Base-by-base conservation (phyloP, 2,888 invertebrate genomes). In the Cheilosia scutellata region DNA sequence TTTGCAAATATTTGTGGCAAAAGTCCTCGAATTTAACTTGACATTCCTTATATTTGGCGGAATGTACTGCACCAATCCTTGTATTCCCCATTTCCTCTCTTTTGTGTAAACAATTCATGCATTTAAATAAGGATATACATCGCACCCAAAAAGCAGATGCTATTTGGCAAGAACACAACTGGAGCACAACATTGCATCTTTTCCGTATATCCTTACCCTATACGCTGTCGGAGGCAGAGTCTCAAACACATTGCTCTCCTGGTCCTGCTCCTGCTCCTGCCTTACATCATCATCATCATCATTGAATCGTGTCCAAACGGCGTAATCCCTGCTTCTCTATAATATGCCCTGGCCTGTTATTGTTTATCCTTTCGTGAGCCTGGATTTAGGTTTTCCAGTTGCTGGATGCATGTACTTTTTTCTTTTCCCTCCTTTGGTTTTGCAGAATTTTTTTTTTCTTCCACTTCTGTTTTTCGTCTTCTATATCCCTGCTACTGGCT, bases 361-460 rank as follows among this genome's bases (percentile, higher is more conserved):
- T 79, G 79, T 76, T 79, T 76, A 84, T 84, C 70, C 70, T 66
- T 60, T 79, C 79, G 53, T 76, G 75, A 75, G 79, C 60, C 79
- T 60, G 79, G 65, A 79, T 84, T 79, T 71, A 55, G 60, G 71
- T 68, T 72, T 31, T 71, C 25, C 79, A 58, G 65, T 70, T 75
- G 76, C 63, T 53, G 84, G 58, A 58, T 75, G 79, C 70, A 70
- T 33, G 49, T 57, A 79, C 55, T 75, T 78, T 65, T 75, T 78
- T 66, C 40, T 49, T 62, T 40, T n/a, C 2, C 11, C 31, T 31
- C 13, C 27, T 27, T 13, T 7, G 16, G 25, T 11, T 47, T 53
- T 60, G 13, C 9, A 4, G 40, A 25, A 5, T 25, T 44, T 25
- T 58, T 42, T 42, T 1, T 27, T 47, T 7, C 20, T 31, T 55